Base-by-base conservation (phyloP, 2,113 vertebrate species). In the Thryonomys swinderianus region DNA sequence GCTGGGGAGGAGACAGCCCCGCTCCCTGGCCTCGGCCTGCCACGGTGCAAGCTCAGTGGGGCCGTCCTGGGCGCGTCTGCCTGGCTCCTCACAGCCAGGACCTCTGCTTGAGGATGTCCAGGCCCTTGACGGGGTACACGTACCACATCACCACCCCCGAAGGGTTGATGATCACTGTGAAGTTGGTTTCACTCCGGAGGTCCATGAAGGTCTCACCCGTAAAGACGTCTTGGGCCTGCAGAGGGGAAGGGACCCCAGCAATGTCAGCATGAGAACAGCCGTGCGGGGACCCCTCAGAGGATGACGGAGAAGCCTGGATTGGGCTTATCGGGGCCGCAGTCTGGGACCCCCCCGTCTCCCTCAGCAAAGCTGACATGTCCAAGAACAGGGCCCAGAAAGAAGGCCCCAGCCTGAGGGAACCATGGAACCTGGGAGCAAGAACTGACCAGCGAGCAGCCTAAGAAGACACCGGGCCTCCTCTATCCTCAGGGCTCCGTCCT, bases 121-220 rank as follows among this genome's bases (percentile, higher is more conserved):
- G 34, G 59, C 64, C n/a, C 21, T 67, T 76, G 13, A 3, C 34
- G 2, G 99, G 99, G 12, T 95, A 97, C 86, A 99, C 91, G 27
- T 99, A 99, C 99, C 99, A 99, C 99, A 99, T 99, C 95, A 99
- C 99, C 87, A 99, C 99, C 4, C 99, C 99, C 0, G 99, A 98
- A 27, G 99, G 99, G 97, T 99, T 99, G 95, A 99, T 97, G 1
- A 98, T 88, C 21, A 99, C 98, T 0, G 99, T 98, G 87, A 99
- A 99, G 84, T 93, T 97, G 71, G 98, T 98, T 66, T 96, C 96
- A 4, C 98, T 96, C 61, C 96, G 99, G 86, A 99, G 97, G 8
- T 61, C 40, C 0, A 96, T 83, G 17, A 98, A 91, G 42, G 95
- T 37, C 62, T 98, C 96, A 14, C 97, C 98, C 0, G 96, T 97